Evolutionary conservation across 2,113 vertebrate species (phyloP), one percentile per base, ranked within the genome.

Genomic region (Lampris megalopsis): DNA sequence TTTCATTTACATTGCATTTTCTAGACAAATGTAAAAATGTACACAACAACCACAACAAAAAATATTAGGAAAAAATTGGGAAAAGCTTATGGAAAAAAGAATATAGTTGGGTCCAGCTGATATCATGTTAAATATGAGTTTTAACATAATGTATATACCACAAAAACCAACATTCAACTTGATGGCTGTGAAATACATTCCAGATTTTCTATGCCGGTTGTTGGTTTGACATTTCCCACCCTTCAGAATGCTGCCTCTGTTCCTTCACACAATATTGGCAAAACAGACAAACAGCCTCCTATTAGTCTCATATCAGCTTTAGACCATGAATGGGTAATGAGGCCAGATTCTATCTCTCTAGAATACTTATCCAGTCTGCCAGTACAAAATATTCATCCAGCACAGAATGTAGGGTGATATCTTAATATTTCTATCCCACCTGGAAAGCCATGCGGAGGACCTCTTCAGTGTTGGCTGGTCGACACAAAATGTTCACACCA

Each of bases 391-490:
- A 58, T 63, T 37, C 35, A 24, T 54, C 35, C 11, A 5, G 0
- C 6, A 8, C 7, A 6, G 5, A 45, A 41, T 4, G 37, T 35
- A 11, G 35, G 52, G 6, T 1, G 4, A 11, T 36, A 53, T 45
- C n/a, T 37, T 2, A 45, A 75, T 24, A 57, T 47, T n/a, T n/a
- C 13, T 0, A 9, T 64, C 57, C 1, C 79, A 99, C 98, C 95
- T 96, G 88, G 92, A 99, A 99, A 79, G 96, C 97, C 95, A 98
- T 95, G 63, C 69, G 93, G 79, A 99, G 96, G 64, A 97, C 96
- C 2, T 97, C 97, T 48, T 98, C 96, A 0, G 96, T 98, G 91
- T 99, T 98, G 13, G 97, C 97, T 47, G 98, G 97, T 79, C 95
- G 94, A 89, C 98, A 99, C 43, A 99, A 82, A 77, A 99, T 94